Conservation (phyloP, 2,888 invertebrate genomes). For the Cheilosia pagana region DNA sequence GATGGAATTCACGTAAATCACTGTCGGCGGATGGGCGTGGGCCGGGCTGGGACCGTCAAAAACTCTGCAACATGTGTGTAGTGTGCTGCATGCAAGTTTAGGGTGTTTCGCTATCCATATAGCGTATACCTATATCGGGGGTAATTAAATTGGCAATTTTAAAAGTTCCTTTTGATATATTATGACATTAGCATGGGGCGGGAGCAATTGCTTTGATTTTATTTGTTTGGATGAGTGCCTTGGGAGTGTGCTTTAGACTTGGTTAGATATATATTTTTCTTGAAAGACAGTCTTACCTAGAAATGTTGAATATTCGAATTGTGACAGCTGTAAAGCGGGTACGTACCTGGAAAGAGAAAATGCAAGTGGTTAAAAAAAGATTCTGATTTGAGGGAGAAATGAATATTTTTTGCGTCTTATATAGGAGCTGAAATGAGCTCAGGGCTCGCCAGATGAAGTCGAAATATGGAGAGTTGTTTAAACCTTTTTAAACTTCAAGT, state of each 20-base stretch:
- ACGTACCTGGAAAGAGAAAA: constrained; percentile 60
- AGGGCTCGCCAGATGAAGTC: no score
- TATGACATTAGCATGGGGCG: constrained; percentile 74
- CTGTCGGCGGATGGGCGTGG: constrained; percentile 50
- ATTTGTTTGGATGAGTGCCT: constrained; percentile 14
- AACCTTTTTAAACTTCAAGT: no score
- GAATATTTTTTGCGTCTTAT: neutral
- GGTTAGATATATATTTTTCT: neutral
- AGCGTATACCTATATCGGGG: constrained; percentile 45
- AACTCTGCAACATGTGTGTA: constrained; percentile 65
- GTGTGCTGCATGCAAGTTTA: constrained; percentile 69
- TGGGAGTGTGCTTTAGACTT: neutral
- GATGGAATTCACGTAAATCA: constrained; percentile 75
- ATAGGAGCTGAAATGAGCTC: no score
- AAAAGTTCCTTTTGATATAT: constrained; percentile 72
- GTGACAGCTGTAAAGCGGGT: constrained; percentile 6
- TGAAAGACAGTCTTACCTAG: constrained; percentile 44
- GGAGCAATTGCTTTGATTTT: no score
- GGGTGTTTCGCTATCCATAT: constrained; percentile 46
- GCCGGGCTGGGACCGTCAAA: constrained; percentile 29
- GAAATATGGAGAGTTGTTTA: no score
- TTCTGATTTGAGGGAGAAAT: neutral
- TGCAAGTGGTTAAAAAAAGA: neutral
- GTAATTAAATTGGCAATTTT: constrained; percentile 75
- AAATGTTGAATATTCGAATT: neutral